Conservation (phyloP, 2,797 vertebrate species). For the Cossypha heuglini region DNA sequence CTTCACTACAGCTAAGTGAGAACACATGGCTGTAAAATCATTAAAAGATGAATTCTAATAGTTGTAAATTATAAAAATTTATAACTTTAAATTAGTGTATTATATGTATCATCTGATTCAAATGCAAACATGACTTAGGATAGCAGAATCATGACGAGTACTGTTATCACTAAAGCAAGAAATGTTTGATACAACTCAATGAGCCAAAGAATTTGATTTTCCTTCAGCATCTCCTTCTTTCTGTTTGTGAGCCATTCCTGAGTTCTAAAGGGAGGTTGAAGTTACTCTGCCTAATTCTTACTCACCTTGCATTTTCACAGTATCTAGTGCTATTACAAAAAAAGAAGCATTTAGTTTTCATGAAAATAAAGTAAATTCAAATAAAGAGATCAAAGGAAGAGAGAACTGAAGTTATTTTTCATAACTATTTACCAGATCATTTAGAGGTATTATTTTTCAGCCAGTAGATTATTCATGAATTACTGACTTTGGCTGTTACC, state of each 20-base stretch:
- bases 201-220: background rate
- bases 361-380: background rate
- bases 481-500: background rate
- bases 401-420: background rate
- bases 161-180: background rate
- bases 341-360: background rate
- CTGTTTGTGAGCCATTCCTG: background rate
- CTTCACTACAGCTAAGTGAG: background rate
- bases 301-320: background rate
- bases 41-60: background rate
- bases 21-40: background rate
- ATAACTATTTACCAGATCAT: background rate
- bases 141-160: background rate
- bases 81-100: background rate
- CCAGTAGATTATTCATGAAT: background rate
- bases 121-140: background rate
- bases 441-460: background rate
- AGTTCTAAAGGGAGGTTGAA: background rate
- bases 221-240: background rate
- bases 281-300: background rate
- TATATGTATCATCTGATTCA: background rate
- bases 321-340: background rate
- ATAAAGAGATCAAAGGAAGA: background rate
- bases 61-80: background rate
- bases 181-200: background rate